These are phyloP conservation scores for Muscicapa comitata DNA, from an alignment of 2,797 vertebrate species.

Conservation along the genomic window DNA sequence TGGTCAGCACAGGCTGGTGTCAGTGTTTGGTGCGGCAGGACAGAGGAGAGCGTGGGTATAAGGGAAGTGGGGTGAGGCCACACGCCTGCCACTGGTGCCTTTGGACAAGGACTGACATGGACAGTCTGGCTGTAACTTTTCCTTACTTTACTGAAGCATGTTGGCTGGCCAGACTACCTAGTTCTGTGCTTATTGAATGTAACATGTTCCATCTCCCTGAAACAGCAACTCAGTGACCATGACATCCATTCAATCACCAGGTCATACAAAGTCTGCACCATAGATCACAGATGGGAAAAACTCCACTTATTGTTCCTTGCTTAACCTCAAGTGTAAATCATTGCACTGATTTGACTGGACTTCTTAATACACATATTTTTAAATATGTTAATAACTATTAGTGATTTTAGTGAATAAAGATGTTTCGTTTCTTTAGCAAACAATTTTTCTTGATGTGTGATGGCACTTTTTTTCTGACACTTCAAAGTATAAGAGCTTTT, in stretches of 20 bases:
- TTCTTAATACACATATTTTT: background rate
- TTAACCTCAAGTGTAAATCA: background rate
- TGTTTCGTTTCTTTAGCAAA: background rate
- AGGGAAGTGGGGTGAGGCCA: background rate
- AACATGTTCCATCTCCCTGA: fast-evolving
- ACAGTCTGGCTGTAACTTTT: background rate
- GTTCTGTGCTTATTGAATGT: background rate
- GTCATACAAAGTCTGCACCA: background rate
- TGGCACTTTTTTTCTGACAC: background rate
- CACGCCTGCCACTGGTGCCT: background rate
- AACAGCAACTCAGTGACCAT: background rate
- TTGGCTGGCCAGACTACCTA: background rate
- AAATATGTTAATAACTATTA: background rate
- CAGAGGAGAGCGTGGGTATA: background rate
- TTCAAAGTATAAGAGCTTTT: background rate
- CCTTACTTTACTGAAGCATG: background rate
- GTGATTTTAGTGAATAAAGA: background rate
- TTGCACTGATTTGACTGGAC: background rate
- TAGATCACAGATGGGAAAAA: background rate
- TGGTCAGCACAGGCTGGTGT: background rate
- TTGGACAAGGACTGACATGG: background rate
- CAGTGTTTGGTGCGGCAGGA: background rate
- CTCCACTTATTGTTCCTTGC: background rate
- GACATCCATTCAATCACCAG: background rate
- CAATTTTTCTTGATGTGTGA: background rate